Evolutionary conservation across 2,888 invertebrate species (phyloP).

Genomic region (Mactromeris polynyma): DNA sequence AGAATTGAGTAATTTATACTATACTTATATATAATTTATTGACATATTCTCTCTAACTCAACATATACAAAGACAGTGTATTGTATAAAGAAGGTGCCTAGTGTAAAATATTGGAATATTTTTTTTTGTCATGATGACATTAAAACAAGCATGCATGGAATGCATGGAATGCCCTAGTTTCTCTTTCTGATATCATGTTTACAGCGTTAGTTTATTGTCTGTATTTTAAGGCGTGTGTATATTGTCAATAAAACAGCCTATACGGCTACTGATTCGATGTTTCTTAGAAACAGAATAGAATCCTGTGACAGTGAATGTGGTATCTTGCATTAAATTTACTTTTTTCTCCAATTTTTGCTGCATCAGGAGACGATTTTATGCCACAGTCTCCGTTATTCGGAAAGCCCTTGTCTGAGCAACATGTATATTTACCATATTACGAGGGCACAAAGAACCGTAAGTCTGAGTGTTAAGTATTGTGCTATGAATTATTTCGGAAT

Average conservation of each 20-base stretch:
- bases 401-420: slow-evolving; percentile 92
- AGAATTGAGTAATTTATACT: no score
- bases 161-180: background rate
- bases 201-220: background rate
- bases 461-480: slow-evolving; percentile 87
- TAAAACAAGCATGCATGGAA: background rate
- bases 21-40: no score
- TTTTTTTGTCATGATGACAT: background rate
- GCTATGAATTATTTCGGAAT: slow-evolving; percentile 25
- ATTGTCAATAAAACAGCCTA: background rate
- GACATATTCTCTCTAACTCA: no score
- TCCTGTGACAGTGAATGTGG: background rate
- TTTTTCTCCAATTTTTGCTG: slow-evolving; percentile 18
- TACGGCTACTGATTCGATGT: background rate
- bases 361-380: slow-evolving; percentile 88
- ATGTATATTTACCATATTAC: slow-evolving; percentile 93
- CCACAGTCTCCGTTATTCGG: slow-evolving; percentile 90
- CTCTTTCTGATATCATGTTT: background rate
- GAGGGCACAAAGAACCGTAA: slow-evolving; percentile 94
- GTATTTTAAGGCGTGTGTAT: background rate
- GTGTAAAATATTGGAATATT: no score
- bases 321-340: background rate
- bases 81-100: no score
- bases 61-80: no score
- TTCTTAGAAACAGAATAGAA: background rate